phyloP scores from a whole-genome alignment of 2,888 invertebrate genomes.

The Papilio gigon region DNA sequence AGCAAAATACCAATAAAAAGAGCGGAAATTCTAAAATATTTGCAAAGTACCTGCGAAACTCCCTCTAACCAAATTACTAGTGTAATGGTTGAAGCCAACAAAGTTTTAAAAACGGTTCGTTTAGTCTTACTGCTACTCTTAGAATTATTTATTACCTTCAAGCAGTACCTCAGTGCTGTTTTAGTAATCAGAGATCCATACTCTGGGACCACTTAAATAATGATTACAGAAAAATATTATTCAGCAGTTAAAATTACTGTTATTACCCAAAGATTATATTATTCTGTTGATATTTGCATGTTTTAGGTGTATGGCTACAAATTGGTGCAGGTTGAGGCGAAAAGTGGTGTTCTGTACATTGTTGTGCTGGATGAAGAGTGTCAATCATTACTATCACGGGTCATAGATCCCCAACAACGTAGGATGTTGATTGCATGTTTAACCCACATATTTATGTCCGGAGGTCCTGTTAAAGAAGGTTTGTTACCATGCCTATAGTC shows the following conservation, averaged over 20 bases:
- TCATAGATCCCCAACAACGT: constrained; percentile 56
- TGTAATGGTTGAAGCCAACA: constrained; percentile 62
- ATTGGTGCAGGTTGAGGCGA: constrained; percentile 66
- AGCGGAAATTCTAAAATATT: constrained; percentile 65
- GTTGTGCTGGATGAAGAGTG: constrained; percentile 61
- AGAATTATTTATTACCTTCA: constrained; percentile 2
- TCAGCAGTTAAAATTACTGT: neutral
- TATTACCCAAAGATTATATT: neutral
- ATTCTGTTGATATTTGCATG: neutral
- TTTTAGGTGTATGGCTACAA: constrained; percentile 79
- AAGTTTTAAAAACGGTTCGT: constrained; percentile 61
- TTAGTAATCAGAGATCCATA: neutral
- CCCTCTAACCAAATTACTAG: constrained; percentile 54
- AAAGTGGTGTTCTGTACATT: constrained; percentile 61
- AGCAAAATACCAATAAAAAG: constrained; percentile 72
- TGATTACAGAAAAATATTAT: too few relatives aligned
- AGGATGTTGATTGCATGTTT: constrained; percentile 72
- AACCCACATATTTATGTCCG: constrained; percentile 80
- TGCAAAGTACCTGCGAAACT: constrained; percentile 57
- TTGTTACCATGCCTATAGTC: too few relatives aligned
- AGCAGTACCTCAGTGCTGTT: neutral
- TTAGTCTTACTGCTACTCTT: neutral
- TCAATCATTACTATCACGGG: constrained; percentile 55
- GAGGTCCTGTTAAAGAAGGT: constrained; percentile 78
- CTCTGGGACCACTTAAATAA: neutral